Conservation (phyloP, 2,888 invertebrate genomes). For the Leptinotarsa haldemani region DNA sequence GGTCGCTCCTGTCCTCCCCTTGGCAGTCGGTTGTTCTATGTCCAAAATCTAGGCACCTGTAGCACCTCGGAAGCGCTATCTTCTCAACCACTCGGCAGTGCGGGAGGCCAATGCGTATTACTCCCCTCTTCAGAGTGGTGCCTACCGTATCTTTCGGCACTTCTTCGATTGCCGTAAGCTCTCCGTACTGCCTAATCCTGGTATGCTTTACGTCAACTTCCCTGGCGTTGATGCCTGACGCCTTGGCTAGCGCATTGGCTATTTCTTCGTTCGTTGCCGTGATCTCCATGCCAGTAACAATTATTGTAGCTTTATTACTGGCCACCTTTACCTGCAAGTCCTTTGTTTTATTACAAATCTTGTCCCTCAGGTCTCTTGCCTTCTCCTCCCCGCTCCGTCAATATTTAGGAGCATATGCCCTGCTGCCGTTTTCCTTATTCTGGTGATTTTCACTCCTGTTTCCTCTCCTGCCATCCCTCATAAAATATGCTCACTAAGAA, state of each 20-base stretch:
- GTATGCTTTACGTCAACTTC: too few relatives aligned
- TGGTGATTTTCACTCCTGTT: not conserved
- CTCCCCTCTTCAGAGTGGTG: too few relatives aligned
- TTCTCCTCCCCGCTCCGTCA: not conserved
- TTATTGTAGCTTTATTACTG: not conserved
- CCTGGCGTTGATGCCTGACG: too few relatives aligned
- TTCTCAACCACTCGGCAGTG: not conserved
- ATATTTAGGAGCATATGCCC: not conserved
- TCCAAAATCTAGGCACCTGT: not conserved
- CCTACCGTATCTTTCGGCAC: too few relatives aligned
- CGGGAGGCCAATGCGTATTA: not conserved
- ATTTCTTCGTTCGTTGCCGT: too few relatives aligned
- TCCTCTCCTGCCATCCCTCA: not conserved
- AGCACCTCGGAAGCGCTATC: not conserved
- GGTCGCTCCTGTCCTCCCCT: too few relatives aligned
- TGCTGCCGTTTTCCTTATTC: not conserved
- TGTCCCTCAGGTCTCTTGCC: not conserved
- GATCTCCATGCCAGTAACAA: too few relatives aligned
- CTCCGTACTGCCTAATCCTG: too few relatives aligned
- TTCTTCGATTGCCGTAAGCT: too few relatives aligned
- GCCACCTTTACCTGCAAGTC: not conserved
- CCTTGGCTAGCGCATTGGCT: too few relatives aligned
- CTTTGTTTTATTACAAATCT: not conserved
- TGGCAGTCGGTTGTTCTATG: not conserved
- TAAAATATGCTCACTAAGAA: too few relatives aligned